Conservation (phyloP, 2,797 vertebrate genomes). For the Crax fasciolata region DNA sequence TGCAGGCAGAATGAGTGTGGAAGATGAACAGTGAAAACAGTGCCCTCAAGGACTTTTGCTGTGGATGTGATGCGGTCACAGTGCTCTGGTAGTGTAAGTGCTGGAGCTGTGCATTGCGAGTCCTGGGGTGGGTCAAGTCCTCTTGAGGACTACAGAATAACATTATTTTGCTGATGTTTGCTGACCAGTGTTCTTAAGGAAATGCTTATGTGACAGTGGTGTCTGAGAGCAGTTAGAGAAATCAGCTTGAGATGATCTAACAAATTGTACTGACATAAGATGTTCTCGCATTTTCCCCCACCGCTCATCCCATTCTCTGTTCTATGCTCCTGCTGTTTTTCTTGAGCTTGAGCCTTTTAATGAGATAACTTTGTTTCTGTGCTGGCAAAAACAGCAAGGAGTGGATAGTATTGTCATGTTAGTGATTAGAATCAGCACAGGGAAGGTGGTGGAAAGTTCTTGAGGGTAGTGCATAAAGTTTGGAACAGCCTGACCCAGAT, state of each 20-base stretch:
- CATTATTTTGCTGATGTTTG: neutral
- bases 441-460: neutral
- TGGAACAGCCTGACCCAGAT: neutral
- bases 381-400: neutral
- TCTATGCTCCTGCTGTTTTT: neutral
- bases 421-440: neutral
- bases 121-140: neutral
- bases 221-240: neutral
- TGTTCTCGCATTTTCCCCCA: neutral
- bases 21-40: neutral
- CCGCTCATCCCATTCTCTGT: neutral
- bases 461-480: neutral
- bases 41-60: neutral
- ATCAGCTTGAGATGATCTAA: neutral
- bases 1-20: neutral
- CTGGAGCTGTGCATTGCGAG: neutral
- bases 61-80: neutral
- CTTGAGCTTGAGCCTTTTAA: neutral
- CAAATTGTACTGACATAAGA: neutral
- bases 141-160: neutral
- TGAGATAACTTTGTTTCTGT: neutral
- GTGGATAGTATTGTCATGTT: neutral
- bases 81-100: neutral
- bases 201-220: neutral
- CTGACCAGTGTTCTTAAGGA: neutral